phyloP scores from a whole-genome alignment of 2,113 vertebrate genomes.

The Notothenia rossii region DNA sequence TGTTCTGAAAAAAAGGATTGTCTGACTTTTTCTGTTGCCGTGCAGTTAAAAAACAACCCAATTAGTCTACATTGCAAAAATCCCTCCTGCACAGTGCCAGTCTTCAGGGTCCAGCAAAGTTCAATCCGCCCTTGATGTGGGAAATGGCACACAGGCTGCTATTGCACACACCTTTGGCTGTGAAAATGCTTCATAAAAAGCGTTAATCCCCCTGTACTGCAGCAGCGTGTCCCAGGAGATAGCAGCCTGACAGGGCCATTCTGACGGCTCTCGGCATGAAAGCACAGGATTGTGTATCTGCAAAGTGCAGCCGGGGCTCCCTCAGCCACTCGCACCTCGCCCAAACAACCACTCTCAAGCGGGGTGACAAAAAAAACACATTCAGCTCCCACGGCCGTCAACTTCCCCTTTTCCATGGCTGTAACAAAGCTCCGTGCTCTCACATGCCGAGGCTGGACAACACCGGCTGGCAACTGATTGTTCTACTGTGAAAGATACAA shows the following conservation, averaged over 20 bases:
- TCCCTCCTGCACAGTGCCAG: constrained; percentile 19
- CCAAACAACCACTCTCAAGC: constrained; percentile 61
- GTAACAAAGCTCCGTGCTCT: constrained; percentile 44
- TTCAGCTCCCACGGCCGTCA: constrained; percentile 49
- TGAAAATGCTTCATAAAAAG: constrained; percentile 76
- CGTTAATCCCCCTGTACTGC: constrained; percentile 73
- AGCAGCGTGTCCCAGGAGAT: constrained; percentile 70
- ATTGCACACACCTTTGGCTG: constrained; percentile 69
- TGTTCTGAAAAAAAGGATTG: constrained; percentile 32
- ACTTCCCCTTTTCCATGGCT: constrained; percentile 30
- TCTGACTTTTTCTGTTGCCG: constrained; percentile 1
- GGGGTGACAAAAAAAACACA: constrained; percentile 37
- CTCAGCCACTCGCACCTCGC: constrained; percentile 62
- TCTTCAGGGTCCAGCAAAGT: constrained; percentile 22
- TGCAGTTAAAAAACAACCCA: constrained; percentile 27
- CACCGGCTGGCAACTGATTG: constrained; percentile 33
- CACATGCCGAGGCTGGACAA: constrained; percentile 35
- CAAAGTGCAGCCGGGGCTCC: constrained; percentile 76
- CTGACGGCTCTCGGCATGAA: constrained; percentile 77
- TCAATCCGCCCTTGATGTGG: constrained; percentile 50
- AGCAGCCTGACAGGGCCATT: constrained; percentile 69
- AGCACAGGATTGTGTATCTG: constrained; percentile 74
- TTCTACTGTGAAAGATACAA: constrained; percentile 25
- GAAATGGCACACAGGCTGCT: constrained; percentile 55
- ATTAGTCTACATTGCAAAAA: constrained; percentile 58